Evolutionary conservation across 1,140 invertebrate genomes (phyloP).

Genomic region (Temnothorax curvispinosus): DNA sequence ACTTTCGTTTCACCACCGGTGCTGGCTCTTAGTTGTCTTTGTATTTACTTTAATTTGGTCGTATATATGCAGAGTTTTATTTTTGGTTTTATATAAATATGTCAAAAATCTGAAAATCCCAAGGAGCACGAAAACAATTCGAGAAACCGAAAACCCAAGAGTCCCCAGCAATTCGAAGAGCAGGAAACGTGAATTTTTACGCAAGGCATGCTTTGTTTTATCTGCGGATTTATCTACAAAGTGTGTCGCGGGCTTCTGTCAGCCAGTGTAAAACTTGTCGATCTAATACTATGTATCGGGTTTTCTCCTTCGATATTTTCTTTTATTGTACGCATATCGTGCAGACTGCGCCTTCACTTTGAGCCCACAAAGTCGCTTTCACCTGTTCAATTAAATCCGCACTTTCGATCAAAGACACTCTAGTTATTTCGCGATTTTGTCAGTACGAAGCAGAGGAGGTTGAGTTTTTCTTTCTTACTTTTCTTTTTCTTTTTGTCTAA

Average conservation of each 20-base stretch:
- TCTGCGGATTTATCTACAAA: constrained; percentile 6
- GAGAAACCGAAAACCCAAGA: background rate
- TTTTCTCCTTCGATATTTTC: constrained; percentile 68
- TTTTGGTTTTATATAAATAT: no score
- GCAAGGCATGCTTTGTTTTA: background rate
- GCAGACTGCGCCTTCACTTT: constrained; percentile 70
- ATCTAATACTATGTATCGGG: constrained; percentile 61
- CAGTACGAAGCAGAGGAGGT: background rate
- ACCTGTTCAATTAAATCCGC: constrained; percentile 68
- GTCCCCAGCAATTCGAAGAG: background rate
- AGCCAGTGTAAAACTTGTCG: constrained; percentile 13
- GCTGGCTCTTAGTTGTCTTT: no score
- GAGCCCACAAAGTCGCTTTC: constrained; percentile 68
- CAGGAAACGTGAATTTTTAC: background rate
- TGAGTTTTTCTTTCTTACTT: constrained; percentile 1
- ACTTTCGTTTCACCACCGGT: no score
- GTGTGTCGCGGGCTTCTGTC: constrained; percentile 27
- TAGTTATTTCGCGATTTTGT: constrained; percentile 55
- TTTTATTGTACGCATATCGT: constrained; percentile 69
- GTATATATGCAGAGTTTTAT: no score
- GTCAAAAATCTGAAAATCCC: background rate
- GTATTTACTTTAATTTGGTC: no score
- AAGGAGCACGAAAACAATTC: background rate
- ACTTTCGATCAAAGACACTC: constrained; percentile 68
- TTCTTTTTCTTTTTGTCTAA: background rate